A percentile compares a stretch with the other conserved stretches of the same genome.
Conservation (phyloP, 2,888 invertebrate genomes). For the Diachrysia chrysitis region DNA sequence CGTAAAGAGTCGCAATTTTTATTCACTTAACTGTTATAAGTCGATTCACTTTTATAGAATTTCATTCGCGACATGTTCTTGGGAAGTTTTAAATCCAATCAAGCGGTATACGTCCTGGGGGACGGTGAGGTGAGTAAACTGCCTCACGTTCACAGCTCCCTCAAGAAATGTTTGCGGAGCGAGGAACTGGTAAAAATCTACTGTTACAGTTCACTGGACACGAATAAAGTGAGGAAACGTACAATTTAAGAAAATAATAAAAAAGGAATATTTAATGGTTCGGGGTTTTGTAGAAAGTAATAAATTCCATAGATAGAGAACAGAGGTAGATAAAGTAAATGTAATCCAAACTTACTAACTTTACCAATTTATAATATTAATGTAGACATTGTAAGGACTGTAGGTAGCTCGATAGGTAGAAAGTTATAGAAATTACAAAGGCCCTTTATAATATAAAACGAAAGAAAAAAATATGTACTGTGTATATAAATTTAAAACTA, state of each 20-base stretch:
- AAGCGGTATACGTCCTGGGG: constrained; percentile 11
- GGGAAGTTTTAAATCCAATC: constrained; percentile 19
- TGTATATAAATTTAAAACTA: too few species aligned
- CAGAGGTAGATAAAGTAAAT: not conserved
- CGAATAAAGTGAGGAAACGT: not conserved
- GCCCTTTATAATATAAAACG: not conserved
- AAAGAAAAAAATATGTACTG: not conserved
- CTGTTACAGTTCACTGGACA: constrained; percentile 5
- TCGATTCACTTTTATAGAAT: constrained; percentile 12
- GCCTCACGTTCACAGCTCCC: not conserved
- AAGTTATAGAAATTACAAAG: not conserved
- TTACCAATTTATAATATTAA: constrained; percentile 4
- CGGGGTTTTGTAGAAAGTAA: not conserved
- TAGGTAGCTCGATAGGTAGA: too few species aligned
- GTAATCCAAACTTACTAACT: constrained; percentile 4
- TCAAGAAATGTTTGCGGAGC: constrained; percentile 13
- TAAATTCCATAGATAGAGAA: constrained; percentile 3
- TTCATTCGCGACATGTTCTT: constrained; percentile 17
- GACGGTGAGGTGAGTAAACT: constrained; percentile 10
- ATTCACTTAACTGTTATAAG: constrained; percentile 14
- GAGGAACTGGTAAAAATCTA: constrained; percentile 6
- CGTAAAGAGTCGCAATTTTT: constrained; percentile 12
- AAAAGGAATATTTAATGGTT: not conserved
- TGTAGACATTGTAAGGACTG: not conserved
- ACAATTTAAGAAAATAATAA: not conserved